Evolutionary conservation across 2,888 invertebrate species (phyloP).

Genomic region (Nephrotoma flavescens): DNA sequence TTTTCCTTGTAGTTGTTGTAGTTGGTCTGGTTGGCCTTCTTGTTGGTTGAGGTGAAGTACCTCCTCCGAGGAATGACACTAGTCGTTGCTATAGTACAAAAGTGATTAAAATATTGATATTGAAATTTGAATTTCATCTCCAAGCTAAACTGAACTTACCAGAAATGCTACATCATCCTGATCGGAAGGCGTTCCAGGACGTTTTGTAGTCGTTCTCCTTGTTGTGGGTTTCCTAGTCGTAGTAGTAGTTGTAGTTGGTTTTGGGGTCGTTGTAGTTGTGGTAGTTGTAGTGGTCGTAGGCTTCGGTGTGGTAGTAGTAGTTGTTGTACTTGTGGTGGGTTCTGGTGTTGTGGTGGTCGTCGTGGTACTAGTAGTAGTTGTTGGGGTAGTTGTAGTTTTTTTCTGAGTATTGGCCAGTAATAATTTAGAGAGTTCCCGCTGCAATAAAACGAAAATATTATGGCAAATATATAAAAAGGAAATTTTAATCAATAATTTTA

Average conservation of each 20-base stretch:
- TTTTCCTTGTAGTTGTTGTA: constrained; percentile 16
- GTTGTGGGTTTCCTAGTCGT: constrained; percentile 16
- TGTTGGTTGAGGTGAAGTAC: constrained; percentile 16
- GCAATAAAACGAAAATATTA: not conserved
- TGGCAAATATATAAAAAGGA: too few species aligned
- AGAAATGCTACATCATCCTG: constrained; percentile 43
- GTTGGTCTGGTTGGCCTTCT: constrained; percentile 18
- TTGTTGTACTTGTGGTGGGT: constrained; percentile 30
- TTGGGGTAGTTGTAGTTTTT: not conserved
- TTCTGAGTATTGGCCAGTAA: not conserved
- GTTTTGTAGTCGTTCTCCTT: constrained; percentile 12
- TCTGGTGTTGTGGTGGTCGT: constrained; percentile 25
- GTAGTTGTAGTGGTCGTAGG: constrained; percentile 24
- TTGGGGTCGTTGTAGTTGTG: constrained; percentile 26
- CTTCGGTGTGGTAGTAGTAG: constrained; percentile 17
- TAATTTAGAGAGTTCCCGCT: not conserved
- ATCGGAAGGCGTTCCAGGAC: constrained; percentile 32
- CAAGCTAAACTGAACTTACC: constrained; percentile 23
- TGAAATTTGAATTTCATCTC: not conserved
- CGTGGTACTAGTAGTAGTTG: constrained; percentile 19
- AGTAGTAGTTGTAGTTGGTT: constrained; percentile 9
- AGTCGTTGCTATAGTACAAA: constrained; percentile 11
- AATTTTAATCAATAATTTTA: constrained; percentile 13
- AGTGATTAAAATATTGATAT: not conserved
- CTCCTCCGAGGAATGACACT: constrained; percentile 6